phyloP scores from a whole-genome alignment of 2,888 invertebrate species.

The Brachyopa scutellaris region DNA sequence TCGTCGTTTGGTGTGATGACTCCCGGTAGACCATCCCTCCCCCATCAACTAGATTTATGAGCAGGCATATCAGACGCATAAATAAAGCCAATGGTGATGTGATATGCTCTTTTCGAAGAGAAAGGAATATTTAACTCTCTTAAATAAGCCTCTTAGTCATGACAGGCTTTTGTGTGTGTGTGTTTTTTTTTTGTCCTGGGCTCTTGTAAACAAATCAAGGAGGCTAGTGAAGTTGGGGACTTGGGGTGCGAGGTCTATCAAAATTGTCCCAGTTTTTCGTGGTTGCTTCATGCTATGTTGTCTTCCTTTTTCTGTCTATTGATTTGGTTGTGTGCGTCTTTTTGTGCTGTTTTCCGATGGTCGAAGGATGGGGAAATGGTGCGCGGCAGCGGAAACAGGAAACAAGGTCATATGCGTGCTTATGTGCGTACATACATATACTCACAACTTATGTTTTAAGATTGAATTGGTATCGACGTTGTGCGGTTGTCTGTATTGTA shows the following conservation, averaged over 20 bases:
- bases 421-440: slow-evolving; percentile 8
- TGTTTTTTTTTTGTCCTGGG: slow-evolving; percentile 31
- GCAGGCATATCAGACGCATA: slow-evolving; percentile 40
- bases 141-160: not conserved
- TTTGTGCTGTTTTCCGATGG: slow-evolving; percentile 24
- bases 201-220: slow-evolving; percentile 20
- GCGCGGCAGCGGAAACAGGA: slow-evolving; percentile 39
- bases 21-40: not conserved
- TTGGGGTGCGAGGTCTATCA: slow-evolving; percentile 10
- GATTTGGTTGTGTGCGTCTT: slow-evolving; percentile 42
- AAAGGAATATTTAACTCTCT: not conserved
- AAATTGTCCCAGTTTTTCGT: slow-evolving; percentile 41
- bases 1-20: slow-evolving; percentile 29
- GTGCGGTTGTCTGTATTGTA: slow-evolving; percentile 22
- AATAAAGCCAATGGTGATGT: slow-evolving; percentile 16
- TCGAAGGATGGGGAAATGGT: no score
- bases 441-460: no score
- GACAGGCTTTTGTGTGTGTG: not conserved
- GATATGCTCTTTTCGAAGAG: not conserved
- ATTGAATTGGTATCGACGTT: slow-evolving; percentile 30
- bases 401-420: slow-evolving; percentile 60
- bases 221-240: not conserved
- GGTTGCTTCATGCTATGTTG: not conserved
- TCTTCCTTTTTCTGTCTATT: slow-evolving; percentile 15
- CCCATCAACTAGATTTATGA: no score